Conservation (phyloP, 2,797 vertebrate genomes). For the Enteromius unitaeniatus region DNA sequence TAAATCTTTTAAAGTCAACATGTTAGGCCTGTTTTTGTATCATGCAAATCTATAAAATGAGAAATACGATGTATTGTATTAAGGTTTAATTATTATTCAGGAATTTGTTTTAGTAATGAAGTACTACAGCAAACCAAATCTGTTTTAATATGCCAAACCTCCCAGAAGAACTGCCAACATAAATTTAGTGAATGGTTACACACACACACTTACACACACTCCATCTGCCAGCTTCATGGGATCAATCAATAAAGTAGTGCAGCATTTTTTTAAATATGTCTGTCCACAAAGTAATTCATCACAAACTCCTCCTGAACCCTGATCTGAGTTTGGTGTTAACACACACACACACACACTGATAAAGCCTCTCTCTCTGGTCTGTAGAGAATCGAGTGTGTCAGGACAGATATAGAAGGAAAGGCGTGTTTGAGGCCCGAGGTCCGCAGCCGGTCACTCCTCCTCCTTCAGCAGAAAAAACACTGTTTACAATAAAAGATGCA, state of each 20-base stretch:
- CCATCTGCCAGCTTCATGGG: background rate
- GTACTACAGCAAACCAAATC: background rate
- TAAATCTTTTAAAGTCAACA: background rate
- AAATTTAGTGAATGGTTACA: slow-evolving; percentile 6
- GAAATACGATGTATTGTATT: background rate
- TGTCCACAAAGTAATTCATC: slow-evolving; percentile 1
- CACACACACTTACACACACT: background rate
- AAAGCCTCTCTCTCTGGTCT: background rate
- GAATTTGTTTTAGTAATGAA: background rate
- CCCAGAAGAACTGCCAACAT: background rate
- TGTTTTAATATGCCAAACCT: background rate
- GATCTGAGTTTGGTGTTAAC: background rate
- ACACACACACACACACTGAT: background rate
- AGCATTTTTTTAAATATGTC: slow-evolving; percentile 14
- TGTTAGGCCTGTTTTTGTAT: background rate
- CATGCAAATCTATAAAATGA: background rate
- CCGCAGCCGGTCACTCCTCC: background rate
- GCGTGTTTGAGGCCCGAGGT: slow-evolving; percentile 20
- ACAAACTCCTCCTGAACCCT: background rate
- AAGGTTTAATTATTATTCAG: background rate
- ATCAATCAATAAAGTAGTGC: slow-evolving; percentile 13
- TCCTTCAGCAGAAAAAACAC: background rate
- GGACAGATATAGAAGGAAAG: background rate
- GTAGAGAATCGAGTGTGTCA: background rate
- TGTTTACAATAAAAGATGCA: background rate